These are phyloP conservation scores for Clarias platycephalus DNA, from an alignment of 2,797 vertebrate species.

Conservation along the genomic window DNA sequence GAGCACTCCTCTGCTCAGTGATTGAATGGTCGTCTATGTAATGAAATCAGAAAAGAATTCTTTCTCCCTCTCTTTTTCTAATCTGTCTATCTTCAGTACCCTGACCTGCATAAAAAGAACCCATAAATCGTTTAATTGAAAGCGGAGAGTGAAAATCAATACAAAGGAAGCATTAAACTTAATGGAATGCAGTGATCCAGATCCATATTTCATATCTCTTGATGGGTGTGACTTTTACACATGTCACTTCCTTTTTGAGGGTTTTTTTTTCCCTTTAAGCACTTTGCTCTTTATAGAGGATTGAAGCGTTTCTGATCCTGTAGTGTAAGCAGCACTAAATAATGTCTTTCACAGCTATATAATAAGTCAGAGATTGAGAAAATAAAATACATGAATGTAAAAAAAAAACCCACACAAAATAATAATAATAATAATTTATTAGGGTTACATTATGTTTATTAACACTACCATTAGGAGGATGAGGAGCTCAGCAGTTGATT, in stretches of 20 bases:
- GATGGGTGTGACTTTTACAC: constrained; percentile 53
- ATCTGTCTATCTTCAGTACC: constrained; percentile 50
- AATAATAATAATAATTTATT: neutral
- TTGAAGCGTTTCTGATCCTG: constrained; percentile 24
- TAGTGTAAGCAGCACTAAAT: neutral
- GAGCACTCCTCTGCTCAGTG: constrained; percentile 46
- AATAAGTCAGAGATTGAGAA: neutral
- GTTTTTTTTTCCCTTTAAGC: neutral
- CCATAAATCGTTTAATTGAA: constrained; percentile 60
- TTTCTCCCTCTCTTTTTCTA: constrained; percentile 52
- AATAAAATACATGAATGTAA: neutral
- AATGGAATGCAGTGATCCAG: constrained; percentile 58
- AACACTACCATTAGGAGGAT: neutral
- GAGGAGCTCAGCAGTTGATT: too few species aligned
- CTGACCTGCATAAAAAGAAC: constrained; percentile 59
- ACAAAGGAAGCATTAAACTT: constrained; percentile 54
- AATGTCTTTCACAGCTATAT: neutral
- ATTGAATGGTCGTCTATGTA: constrained; percentile 58
- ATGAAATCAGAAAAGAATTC: constrained; percentile 57
- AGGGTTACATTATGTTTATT: neutral
- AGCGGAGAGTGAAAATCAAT: constrained; percentile 58
- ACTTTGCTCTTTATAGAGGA: constrained; percentile 25
- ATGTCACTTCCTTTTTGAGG: constrained; percentile 47
- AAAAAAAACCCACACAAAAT: neutral
- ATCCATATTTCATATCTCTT: constrained; percentile 54